Conservation (phyloP, 2,797 vertebrate species). For the Tangara arthus region DNA sequence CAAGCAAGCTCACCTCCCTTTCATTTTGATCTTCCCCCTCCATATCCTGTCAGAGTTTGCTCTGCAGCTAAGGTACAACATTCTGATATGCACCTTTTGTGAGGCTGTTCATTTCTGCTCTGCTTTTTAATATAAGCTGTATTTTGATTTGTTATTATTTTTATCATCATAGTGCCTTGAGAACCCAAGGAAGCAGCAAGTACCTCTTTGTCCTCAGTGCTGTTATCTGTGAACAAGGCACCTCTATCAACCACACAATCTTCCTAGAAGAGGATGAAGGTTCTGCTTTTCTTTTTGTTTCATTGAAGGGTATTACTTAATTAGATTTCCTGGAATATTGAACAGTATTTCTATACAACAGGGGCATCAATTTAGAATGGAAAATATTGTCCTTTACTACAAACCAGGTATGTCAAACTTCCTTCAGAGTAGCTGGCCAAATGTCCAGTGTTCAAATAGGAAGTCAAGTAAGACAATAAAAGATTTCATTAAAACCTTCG, state of each 20-base stretch:
- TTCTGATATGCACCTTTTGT: conserved; percentile 24
- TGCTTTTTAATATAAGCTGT: conserved; percentile 30
- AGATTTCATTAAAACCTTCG: neutral
- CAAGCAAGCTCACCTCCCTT: neutral
- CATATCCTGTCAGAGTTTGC: conserved; percentile 8
- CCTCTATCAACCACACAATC: neutral
- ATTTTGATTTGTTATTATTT: conserved; percentile 47
- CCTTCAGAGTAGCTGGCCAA: neutral
- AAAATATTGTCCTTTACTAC: neutral
- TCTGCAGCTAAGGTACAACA: neutral
- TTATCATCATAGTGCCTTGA: neutral
- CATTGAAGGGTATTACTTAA: neutral
- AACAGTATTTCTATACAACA: neutral
- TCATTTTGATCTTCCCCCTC: neutral
- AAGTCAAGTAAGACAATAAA: neutral
- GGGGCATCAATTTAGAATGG: neutral
- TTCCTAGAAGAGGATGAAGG: neutral
- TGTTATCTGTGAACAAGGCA: neutral
- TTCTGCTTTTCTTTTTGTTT: neutral
- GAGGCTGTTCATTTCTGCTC: neutral
- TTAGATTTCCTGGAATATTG: neutral
- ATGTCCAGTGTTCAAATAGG: neutral
- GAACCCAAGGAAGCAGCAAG: neutral
- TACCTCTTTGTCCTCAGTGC: neutral
- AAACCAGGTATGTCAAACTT: neutral